Base-by-base conservation (phyloP, 2,888 invertebrate species). In the Apamea sordens region DNA sequence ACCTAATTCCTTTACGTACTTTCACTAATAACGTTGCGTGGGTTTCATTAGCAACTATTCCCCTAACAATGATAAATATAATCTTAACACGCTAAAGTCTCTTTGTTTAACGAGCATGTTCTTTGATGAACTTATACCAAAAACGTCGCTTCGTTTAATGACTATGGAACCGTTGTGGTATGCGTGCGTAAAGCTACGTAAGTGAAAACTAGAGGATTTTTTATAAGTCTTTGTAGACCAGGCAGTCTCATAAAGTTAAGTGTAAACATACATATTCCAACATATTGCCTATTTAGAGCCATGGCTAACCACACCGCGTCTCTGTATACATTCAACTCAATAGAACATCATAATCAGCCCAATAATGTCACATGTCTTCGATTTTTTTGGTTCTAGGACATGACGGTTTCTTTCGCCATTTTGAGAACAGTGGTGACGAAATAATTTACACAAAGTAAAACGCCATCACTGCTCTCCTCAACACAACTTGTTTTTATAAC, bases 81-180 rank as follows among this genome's bases (percentile, higher is more conserved):
- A 72, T 81, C 56, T 36, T 32, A 77, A 76, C 70, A 59, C 56
- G 47, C 21, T 41, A 47, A 83, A 67, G n/a, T 18, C 47, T 72
- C 56, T 65, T 70, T 76, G 59, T 72, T 24, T 24, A 70, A 73
- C 47, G 44, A 79, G 61, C 50, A 47, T 59, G 76, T 81, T 80
- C 78, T 79, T 77, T 85, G 63, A 83, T 73, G 53, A 64, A 82
- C 84, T 82, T 76, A 78, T 36, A 59, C 61, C 21, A 59, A 85
- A 77, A 80, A 72, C 47, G 53, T 74, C 69, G 53, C 71, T 75
- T 73, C 61, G 72, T 71, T 76, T 76, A 73, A 77, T 65, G 56
- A 73, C 28, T 67, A 64, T 65, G 41, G 47, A 63, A 77, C 73
- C 50, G 24, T 73, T 73, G 15, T 47, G 21, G 11, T 15, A 15